Evolutionary conservation across 2,113 vertebrate species (phyloP).

Genomic region (Menura novaehollandiae): DNA sequence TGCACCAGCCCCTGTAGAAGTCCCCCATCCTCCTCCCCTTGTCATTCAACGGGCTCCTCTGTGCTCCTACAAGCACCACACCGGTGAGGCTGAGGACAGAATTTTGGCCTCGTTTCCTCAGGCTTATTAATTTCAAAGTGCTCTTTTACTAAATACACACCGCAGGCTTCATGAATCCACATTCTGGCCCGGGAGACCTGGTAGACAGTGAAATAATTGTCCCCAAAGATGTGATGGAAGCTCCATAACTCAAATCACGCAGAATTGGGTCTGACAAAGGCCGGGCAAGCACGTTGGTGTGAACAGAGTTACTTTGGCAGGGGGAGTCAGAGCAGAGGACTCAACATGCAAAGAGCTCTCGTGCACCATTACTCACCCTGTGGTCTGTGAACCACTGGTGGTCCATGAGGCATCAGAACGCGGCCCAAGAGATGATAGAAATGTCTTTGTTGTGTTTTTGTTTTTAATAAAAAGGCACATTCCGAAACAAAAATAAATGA

Average conservation of each 20-base stretch:
- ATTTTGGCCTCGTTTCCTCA: constrained; percentile 12
- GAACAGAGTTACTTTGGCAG: constrained; percentile 8
- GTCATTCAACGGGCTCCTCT: not conserved
- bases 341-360: not conserved
- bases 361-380: constrained; percentile 5
- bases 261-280: constrained; percentile 33
- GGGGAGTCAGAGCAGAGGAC: not conserved
- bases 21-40: not conserved
- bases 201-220: constrained; percentile 40
- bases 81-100: constrained; percentile 6
- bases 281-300: not conserved
- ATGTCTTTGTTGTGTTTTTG: not conserved
- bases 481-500: constrained; percentile 4
- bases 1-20: not conserved
- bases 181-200: not conserved
- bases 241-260: not conserved
- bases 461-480: not conserved
- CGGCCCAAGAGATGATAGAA: not conserved
- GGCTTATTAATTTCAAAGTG: constrained; percentile 45
- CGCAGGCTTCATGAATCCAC: not conserved
- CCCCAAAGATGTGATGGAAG: not conserved
- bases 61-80: not conserved
- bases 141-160: constrained; percentile 37
- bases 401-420: not conserved
- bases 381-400: constrained; percentile 36